These are phyloP conservation scores for Rhogogaster chlorosoma DNA, from an alignment of 2,888 invertebrate species.

Conservation along the genomic window DNA sequence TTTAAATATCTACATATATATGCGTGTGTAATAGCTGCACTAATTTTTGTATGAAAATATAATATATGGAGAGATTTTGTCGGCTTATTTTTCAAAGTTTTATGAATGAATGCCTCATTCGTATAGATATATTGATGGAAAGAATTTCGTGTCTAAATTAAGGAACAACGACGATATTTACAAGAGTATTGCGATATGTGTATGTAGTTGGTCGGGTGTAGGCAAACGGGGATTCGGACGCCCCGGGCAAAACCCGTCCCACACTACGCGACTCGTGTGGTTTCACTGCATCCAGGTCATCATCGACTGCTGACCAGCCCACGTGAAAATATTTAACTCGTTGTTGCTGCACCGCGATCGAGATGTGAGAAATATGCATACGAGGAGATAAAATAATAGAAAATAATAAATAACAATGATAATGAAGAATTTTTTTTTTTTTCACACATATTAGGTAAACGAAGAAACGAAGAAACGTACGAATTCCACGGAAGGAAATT, in stretches of 20 bases:
- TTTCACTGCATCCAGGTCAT: slow-evolving; percentile 69
- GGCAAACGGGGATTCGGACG: slow-evolving; percentile 32
- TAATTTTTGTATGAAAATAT: neutral
- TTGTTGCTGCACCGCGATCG: neutral
- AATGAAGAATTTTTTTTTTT: neutral
- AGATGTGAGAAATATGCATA: neutral
- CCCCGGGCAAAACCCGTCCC: slow-evolving; percentile 55
- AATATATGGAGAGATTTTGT: neutral
- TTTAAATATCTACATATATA: neutral
- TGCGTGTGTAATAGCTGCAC: no score
- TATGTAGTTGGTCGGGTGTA: neutral
- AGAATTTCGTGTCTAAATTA: neutral
- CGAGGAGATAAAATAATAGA: neutral
- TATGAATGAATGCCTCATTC: neutral
- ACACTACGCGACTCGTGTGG: slow-evolving; percentile 52
- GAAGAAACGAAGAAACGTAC: no score
- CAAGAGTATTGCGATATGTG: neutral
- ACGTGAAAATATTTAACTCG: slow-evolving; percentile 59
- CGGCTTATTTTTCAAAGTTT: neutral
- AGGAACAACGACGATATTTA: neutral
- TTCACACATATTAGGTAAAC: neutral
- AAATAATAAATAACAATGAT: neutral
- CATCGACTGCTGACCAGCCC: slow-evolving; percentile 60
- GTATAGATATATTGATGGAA: neutral
- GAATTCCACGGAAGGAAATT: neutral